A percentile compares a stretch with the other conserved stretches of the same genome.
Evolutionary conservation across 2,888 invertebrate genomes (phyloP).

Genomic region (Tenthredo notha): DNA sequence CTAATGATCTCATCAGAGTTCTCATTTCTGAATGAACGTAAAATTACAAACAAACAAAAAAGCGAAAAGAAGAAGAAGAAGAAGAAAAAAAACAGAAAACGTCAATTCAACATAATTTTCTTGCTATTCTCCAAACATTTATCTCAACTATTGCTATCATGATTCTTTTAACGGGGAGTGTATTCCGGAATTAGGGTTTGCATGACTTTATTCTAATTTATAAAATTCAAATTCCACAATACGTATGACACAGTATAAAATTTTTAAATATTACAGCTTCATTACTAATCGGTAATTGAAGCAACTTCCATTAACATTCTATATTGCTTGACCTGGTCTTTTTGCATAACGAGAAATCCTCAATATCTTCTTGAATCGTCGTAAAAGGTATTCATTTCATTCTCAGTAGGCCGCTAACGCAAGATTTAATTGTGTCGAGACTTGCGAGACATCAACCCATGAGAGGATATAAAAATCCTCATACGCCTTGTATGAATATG

Average conservation of each 20-base stretch:
- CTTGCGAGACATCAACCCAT: neutral
- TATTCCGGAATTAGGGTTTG: neutral
- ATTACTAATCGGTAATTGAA: neutral
- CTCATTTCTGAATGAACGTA: neutral
- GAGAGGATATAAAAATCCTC: neutral
- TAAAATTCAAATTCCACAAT: neutral
- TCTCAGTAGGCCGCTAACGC: neutral
- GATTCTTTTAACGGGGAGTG: neutral
- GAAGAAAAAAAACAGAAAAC: neutral
- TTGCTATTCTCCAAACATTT: neutral
- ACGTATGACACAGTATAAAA: neutral
- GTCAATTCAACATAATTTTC: neutral
- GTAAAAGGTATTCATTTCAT: constrained; percentile 24
- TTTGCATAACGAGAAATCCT: neutral
- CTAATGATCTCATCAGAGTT: neutral
- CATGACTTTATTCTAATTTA: neutral
- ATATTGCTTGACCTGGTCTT: neutral
- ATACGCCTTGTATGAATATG: neutral
- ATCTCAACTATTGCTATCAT: neutral
- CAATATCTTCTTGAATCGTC: constrained; percentile 9
- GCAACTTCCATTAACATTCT: neutral
- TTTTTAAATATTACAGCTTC: neutral
- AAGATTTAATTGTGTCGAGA: constrained; percentile 33
- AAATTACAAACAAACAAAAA: neutral
- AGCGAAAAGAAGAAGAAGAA: neutral